Conservation (phyloP, 2,888 invertebrate species). For the Philereme vetulata region DNA sequence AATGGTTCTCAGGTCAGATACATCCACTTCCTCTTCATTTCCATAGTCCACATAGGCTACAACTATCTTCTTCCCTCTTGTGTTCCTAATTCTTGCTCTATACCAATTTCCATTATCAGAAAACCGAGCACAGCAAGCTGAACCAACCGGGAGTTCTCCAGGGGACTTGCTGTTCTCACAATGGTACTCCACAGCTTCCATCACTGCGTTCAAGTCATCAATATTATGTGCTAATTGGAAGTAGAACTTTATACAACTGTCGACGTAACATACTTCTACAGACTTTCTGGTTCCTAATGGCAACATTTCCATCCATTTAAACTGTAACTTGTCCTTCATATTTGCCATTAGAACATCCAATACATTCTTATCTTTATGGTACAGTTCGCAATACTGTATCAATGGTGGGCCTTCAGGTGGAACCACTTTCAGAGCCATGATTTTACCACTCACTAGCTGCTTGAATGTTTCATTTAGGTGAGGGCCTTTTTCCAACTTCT, state of each 20-base stretch:
- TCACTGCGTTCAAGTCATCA: conserved; percentile 85
- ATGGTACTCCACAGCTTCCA: conserved; percentile 86
- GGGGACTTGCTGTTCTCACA: conserved; percentile 80
- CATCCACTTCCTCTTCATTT: conserved; percentile 91
- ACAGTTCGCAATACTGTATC: conserved; percentile 90
- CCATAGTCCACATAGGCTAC: conserved; percentile 98
- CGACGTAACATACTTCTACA: conserved; percentile 86
- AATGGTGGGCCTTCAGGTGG: conserved; percentile 88
- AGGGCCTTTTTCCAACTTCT: conserved; percentile 83
- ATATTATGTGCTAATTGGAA: conserved; percentile 87
- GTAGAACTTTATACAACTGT: conserved; percentile 89
- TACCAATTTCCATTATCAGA: conserved; percentile 94
- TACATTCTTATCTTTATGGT: conserved; percentile 83
- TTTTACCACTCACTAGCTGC: conserved; percentile 85
- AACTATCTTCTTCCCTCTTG: conserved; percentile 83
- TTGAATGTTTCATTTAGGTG: conserved; percentile 88
- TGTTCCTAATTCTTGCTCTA: conserved; percentile 89
- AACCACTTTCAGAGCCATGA: conserved; percentile 86
- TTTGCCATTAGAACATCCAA: conserved; percentile 80
- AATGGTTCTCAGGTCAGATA: conserved; percentile 85
- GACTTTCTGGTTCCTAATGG: conserved; percentile 68
- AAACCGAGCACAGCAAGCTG: conserved; percentile 92
- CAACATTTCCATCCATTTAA: conserved; percentile 68
- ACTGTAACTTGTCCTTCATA: conserved; percentile 70
- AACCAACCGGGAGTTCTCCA: conserved; percentile 80